Evolutionary conservation across 2,888 invertebrate genomes (phyloP).

Genomic region (Lasius platythorax): DNA sequence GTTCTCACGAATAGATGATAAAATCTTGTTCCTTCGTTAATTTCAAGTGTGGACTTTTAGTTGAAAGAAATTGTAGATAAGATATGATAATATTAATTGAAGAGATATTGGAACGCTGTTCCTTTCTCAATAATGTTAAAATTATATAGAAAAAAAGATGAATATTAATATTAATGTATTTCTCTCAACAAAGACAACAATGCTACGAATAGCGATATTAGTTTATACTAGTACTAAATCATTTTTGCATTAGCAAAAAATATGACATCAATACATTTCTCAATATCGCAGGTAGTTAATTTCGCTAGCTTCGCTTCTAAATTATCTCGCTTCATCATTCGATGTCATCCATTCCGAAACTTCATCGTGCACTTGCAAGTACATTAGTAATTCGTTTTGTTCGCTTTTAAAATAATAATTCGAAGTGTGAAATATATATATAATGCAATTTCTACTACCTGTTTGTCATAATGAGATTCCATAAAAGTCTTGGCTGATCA

Average conservation of each 20-base stretch:
- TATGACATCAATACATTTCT: not conserved
- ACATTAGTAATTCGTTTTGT: not conserved
- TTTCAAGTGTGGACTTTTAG: not conserved
- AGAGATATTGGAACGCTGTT: not conserved
- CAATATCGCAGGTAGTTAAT: not conserved
- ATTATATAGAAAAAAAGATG: not conserved
- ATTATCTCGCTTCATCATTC: not conserved
- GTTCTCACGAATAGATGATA: not conserved
- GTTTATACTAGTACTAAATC: not conserved
- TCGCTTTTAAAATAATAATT: not conserved
- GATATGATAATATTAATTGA: not conserved
- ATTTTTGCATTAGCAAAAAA: not conserved
- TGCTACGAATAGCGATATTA: not conserved
- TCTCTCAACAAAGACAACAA: not conserved
- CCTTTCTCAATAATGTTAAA: not conserved
- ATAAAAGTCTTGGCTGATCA: constrained; percentile 5
- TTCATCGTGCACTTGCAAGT: not conserved
- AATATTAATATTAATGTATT: not conserved
- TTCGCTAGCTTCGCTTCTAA: not conserved
- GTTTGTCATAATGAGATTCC: constrained; percentile 8
- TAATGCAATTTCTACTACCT: constrained; percentile 19
- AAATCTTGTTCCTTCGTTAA: constrained; percentile 47
- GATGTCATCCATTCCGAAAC: not conserved
- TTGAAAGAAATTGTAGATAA: not conserved
- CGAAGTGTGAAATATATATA: not conserved